These are phyloP conservation scores for Archips crataeganus DNA, from an alignment of 2,888 invertebrate species.

Conservation along the genomic window DNA sequence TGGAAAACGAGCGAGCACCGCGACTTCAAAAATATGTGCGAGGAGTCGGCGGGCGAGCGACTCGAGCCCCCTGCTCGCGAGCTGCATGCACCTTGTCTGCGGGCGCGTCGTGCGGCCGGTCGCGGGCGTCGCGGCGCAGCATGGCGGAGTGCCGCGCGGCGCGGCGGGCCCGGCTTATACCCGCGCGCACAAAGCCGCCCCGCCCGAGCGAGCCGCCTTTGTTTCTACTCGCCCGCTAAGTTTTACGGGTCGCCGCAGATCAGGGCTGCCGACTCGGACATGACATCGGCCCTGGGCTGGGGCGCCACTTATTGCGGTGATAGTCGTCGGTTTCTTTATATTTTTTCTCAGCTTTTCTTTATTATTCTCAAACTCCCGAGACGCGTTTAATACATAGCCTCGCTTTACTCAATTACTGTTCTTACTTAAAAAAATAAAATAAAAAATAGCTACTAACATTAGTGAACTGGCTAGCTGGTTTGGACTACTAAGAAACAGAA, in stretches of 20 bases:
- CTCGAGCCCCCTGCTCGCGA: constrained; percentile 32
- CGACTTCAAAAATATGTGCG: background rate
- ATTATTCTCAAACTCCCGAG: too few relatives aligned
- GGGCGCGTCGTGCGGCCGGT: constrained; percentile 27
- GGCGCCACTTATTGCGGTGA: too few relatives aligned
- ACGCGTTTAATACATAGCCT: too few relatives aligned
- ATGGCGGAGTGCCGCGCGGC: background rate
- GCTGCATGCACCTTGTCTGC: constrained; percentile 14
- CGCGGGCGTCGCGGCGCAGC: constrained; percentile 35
- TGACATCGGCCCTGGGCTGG: too few relatives aligned
- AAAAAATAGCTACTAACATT: too few relatives aligned
- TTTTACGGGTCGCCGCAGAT: background rate
- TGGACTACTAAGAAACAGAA: too few relatives aligned
- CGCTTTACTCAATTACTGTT: too few relatives aligned
- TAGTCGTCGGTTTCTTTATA: too few relatives aligned
- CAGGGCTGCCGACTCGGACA: background rate
- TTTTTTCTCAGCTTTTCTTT: too few relatives aligned
- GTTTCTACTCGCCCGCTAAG: background rate
- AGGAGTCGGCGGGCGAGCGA: constrained; percentile 12
- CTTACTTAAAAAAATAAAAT: too few relatives aligned
- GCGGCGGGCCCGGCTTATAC: constrained; percentile 3
- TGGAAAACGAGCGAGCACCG: constrained; percentile 10
- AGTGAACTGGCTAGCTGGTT: too few relatives aligned
- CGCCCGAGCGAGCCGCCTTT: background rate
- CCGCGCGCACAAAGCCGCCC: background rate